Evolutionary conservation across 2,888 invertebrate species (phyloP).

Genomic region (Aphodius granarius): DNA sequence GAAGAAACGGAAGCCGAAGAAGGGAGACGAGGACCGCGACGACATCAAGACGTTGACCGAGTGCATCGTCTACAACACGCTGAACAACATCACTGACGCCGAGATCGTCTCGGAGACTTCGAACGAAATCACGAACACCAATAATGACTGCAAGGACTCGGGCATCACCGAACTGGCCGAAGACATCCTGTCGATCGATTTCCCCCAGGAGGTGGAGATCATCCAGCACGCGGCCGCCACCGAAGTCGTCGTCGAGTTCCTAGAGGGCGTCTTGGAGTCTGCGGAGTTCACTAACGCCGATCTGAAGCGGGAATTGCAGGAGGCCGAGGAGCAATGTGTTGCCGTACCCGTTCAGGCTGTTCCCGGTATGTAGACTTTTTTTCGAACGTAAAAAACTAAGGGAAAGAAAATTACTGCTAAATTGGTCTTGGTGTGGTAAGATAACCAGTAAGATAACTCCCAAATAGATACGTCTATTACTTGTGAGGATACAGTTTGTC

Average conservation of each 20-base stretch:
- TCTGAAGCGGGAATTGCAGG: neutral
- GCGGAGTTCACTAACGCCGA: neutral
- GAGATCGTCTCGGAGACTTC: neutral
- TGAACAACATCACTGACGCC: conserved; percentile 35
- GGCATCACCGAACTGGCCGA: neutral
- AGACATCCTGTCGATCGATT: neutral
- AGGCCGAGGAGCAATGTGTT: neutral
- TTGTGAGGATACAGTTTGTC: no score
- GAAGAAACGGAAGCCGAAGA: conserved; percentile 37
- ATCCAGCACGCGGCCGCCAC: neutral
- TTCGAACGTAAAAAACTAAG: no score
- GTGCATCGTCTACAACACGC: conserved; percentile 44
- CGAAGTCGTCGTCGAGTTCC: conserved; percentile 1
- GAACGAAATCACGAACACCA: neutral
- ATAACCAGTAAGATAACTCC: no score
- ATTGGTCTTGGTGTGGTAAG: no score
- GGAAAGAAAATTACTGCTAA: no score
- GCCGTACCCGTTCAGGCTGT: neutral
- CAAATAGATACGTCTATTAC: no score
- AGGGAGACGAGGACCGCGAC: conserved; percentile 36
- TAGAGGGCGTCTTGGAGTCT: conserved; percentile 8
- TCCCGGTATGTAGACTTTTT: neutral
- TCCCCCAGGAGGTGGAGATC: neutral
- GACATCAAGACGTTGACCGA: conserved; percentile 46
- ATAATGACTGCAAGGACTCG: neutral